Conservation (phyloP, 2,113 vertebrate genomes). For the Callorhinus ursinus region DNA sequence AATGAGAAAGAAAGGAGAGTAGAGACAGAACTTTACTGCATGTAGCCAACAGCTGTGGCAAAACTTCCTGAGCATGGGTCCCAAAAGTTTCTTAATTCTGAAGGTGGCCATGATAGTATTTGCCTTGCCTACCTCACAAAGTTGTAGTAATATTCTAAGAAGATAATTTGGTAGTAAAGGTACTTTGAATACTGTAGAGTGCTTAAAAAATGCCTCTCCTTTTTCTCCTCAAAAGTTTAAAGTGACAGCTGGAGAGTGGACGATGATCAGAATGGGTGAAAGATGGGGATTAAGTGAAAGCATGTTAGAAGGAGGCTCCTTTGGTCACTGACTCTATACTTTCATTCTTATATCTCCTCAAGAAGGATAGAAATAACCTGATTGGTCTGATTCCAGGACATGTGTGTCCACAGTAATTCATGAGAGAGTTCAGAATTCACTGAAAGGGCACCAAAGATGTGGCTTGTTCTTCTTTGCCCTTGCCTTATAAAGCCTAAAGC, state of each 20-base stretch:
- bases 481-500: neutral
- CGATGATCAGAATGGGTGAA: neutral
- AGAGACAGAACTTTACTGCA: neutral
- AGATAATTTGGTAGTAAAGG: neutral
- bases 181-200: neutral
- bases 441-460: neutral
- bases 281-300: neutral
- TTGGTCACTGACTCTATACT: neutral
- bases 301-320: neutral
- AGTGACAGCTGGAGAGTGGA: neutral
- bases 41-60: neutral
- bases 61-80: neutral
- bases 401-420: neutral
- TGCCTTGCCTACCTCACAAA: neutral
- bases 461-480: neutral
- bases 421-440: neutral
- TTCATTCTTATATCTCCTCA: neutral
- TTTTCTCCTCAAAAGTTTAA: constrained; percentile 16
- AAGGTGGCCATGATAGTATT: neutral
- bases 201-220: neutral
- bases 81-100: neutral
- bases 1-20: neutral
- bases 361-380: neutral
- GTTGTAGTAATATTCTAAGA: neutral
- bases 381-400: neutral